Base-by-base conservation (phyloP, 2,797 vertebrate genomes). In the Fringilla coelebs region DNA sequence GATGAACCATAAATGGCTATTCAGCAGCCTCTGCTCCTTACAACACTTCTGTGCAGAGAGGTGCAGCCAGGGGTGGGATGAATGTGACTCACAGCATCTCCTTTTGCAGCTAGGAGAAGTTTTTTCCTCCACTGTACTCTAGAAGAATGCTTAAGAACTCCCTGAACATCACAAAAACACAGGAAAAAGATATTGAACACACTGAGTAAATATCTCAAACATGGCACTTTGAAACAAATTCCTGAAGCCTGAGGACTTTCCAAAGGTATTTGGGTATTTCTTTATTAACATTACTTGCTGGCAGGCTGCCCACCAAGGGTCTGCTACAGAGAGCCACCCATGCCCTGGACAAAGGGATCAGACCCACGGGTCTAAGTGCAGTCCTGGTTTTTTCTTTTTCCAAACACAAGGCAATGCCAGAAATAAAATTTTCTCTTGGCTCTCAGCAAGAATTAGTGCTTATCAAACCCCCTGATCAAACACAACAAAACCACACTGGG, bases 401-500 rank as follows among this genome's bases (percentile, higher is more conserved):
- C 65, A 92, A 96, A 92, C 78, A 81, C 12, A 36, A 94, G 96
- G 88, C 71, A 95, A 95, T 65, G 66, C 76, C 81, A 92, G 90
- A 96, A 97, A 97, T 95, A 92, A 97, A 96, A 93, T 96, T 89
- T 94, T 93, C 72, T 96, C 93, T 96, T 95, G 93, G 88, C 90
- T 98, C 93, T 97, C 95, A 96, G 96, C 90, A 96, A 97, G 95
- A 96, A 94, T 86, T 96, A 96, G 96, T 81, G 94, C 80, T 97
- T 98, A 96, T 94, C 96, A 97, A 97, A 97, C 74, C 90, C 82
- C 86, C 94, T 91, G 96, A 93, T 95, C 96, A 98, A 97, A 97
- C 91, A 97, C 90, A 96, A 96, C 96, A 94, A 97, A 97, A 97
- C 96, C 96, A 97, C 93, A 94, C 91, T 89, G 94, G 93, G 90